Conservation (phyloP, 2,888 invertebrate genomes). For the Drosophila ustulata region DNA sequence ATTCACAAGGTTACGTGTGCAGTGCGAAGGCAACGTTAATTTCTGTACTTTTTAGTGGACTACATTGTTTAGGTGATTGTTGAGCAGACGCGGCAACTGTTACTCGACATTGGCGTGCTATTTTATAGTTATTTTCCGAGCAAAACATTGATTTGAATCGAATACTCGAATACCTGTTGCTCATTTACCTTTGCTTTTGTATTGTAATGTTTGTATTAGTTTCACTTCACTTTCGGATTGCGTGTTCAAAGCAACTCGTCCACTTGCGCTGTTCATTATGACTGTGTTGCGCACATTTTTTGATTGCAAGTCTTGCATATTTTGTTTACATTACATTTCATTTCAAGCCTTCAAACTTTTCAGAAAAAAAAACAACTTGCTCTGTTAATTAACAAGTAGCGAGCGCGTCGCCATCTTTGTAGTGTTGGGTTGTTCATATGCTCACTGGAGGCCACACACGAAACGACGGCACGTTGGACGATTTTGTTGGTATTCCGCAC, state of each 20-base stretch:
- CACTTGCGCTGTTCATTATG: constrained; percentile 51
- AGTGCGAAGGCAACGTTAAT: constrained; percentile 35
- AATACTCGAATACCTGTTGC: constrained; percentile 64
- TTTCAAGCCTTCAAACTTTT: constrained; percentile 50
- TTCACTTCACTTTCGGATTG: constrained; percentile 67
- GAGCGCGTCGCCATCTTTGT: constrained; percentile 81
- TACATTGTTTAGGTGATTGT: background rate
- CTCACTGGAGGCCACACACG: constrained; percentile 30
- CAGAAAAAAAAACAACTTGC: constrained; percentile 75
- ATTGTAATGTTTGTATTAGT: constrained; percentile 78
- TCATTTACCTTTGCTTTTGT: constrained; percentile 79
- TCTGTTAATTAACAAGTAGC: constrained; percentile 77
- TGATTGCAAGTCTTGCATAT: constrained; percentile 36
- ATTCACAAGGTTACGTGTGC: constrained; percentile 85
- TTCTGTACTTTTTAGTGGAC: constrained; percentile 12
- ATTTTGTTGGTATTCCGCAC: background rate
- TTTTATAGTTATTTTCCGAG: constrained; percentile 32
- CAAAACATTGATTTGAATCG: constrained; percentile 26
- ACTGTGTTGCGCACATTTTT: constrained; percentile 25
- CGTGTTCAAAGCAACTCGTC: constrained; percentile 32
- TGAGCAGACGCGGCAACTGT: constrained; percentile 9
- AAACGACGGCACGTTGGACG: constrained; percentile 12
- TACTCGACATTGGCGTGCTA: constrained; percentile 20
- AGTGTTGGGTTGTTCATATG: constrained; percentile 60
- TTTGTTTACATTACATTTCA: constrained; percentile 54